Base-by-base conservation (phyloP, 2,113 vertebrate genomes). In the Merops nubicus region DNA sequence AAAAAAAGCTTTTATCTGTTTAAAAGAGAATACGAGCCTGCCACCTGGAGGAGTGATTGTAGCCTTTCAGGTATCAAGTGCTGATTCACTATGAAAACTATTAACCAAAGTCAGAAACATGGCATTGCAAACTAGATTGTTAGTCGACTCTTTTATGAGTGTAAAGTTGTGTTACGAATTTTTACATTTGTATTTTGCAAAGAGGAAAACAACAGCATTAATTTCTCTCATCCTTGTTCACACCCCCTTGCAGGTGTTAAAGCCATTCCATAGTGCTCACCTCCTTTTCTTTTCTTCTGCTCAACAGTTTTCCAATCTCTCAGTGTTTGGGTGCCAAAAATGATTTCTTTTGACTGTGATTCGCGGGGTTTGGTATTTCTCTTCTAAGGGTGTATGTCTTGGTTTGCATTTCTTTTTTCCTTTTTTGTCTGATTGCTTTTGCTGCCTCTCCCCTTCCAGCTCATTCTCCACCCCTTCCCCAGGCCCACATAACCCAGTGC, bases 61-160 rank as follows among this genome's bases (percentile, higher is more conserved):
- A 94, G 95, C 98, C 98, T 98, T 98, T 98, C 98, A 98, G 98
- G 98, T 98, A 98, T 97, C 94, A 98, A 98, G 96, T 98, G 98
- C 97, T 98, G 97, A 98, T 98, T 99, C 98, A 98, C 98, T 98
- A 97, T 94, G 97, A 98, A 99, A 98, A 98, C 97, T 99, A 99
- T 98, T 99, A 99, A 99, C 99, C 99, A 99, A 99, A 99, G 99
- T 99, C 98, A 98, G 98, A 98, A 98, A 97, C 94, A 98, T 95
- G 98, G 98, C 98, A 98, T 98, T 98, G 98, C 98, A 97, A 99
- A 98, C 97, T 98, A 97, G 97, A 98, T 97, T 97, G 94, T 98
- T 96, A 92, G 93, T 96, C 95, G 97, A 54, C 97, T 97, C 97
- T 98, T 99, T 99, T 99, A 96, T 97, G 98, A 96, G 98, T 97